A percentile compares a stretch with the other conserved stretches of the same genome.
phyloP scores from a whole-genome alignment of 2,113 vertebrate genomes.

The Tachysurus fulvidraco region DNA sequence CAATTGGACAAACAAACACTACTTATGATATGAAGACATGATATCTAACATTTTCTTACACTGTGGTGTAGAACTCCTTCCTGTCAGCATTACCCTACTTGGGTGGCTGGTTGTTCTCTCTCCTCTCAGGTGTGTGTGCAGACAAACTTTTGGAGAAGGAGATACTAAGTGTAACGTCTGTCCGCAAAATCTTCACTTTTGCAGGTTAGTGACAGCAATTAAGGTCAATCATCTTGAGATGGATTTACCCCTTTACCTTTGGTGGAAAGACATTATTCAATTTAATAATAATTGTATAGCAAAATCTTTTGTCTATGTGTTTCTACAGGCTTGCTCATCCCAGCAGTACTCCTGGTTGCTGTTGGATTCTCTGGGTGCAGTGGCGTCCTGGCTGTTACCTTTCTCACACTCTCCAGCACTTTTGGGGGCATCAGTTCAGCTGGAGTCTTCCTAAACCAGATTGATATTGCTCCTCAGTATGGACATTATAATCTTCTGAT shows the following conservation, averaged over 20 bases:
- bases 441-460: conserved; percentile 79
- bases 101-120: conserved; percentile 60
- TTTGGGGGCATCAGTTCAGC: conserved; percentile 63
- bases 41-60: neutral
- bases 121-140: conserved; percentile 64
- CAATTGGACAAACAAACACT: neutral
- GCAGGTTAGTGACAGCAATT: conserved; percentile 61
- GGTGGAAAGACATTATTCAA: neutral
- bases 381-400: conserved; percentile 64
- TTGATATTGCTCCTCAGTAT: conserved; percentile 80
- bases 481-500: neutral
- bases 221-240: neutral
- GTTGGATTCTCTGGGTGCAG: conserved; percentile 68
- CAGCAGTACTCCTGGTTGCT: conserved; percentile 63
- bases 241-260: neutral
- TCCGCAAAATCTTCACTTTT: conserved; percentile 78
- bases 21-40: neutral
- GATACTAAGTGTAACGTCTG: conserved; percentile 63
- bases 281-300: neutral
- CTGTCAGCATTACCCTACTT: conserved; percentile 75
- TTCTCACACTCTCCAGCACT: conserved; percentile 68
- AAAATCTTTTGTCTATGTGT: neutral
- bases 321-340: conserved; percentile 66
- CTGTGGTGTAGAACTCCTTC: conserved; percentile 67
- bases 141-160: conserved; percentile 71